These are phyloP conservation scores for Brotula barbata DNA, from an alignment of 2,797 vertebrate genomes.

Conservation along the genomic window DNA sequence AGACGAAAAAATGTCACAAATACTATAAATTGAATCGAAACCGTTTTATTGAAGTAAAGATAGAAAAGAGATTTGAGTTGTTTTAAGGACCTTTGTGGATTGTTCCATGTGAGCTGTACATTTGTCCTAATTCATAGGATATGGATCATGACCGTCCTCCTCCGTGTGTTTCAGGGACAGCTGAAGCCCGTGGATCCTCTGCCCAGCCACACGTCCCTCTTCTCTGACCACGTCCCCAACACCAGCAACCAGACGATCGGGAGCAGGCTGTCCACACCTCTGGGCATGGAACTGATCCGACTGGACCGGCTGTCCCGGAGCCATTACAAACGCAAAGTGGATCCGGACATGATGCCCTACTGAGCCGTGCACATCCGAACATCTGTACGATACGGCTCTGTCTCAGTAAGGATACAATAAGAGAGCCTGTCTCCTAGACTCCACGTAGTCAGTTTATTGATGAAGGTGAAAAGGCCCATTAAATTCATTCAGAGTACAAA, in stretches of 20 bases:
- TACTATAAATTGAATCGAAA: too few relatives aligned
- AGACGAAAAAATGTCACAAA: slow-evolving; percentile 33
- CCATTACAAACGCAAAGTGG: slow-evolving; percentile 71
- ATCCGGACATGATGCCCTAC: slow-evolving; percentile 73
- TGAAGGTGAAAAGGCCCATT: too few relatives aligned
- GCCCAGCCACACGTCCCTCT: slow-evolving; percentile 69
- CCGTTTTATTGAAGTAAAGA: too few relatives aligned
- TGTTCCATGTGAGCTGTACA: too few relatives aligned
- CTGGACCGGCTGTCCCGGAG: slow-evolving; percentile 77
- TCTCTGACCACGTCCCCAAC: slow-evolving; percentile 78
- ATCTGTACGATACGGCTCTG: not conserved
- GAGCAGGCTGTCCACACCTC: slow-evolving; percentile 78
- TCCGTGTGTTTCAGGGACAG: slow-evolving; percentile 69
- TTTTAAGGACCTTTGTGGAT: too few relatives aligned
- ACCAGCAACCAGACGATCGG: slow-evolving; percentile 77
- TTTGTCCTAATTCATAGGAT: too few relatives aligned
- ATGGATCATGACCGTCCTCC: too few relatives aligned
- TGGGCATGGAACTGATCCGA: slow-evolving; percentile 76
- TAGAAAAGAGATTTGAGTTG: too few relatives aligned
- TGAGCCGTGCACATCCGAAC: slow-evolving; percentile 41
- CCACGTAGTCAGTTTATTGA: too few relatives aligned
- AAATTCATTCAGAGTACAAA: too few relatives aligned
- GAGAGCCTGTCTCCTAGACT: too few relatives aligned
- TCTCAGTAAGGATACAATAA: too few relatives aligned
- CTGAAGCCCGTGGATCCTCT: slow-evolving; percentile 71